Evolutionary conservation across 1,140 invertebrate species (phyloP).

Genomic region (Trialeurodes vaporariorum): DNA sequence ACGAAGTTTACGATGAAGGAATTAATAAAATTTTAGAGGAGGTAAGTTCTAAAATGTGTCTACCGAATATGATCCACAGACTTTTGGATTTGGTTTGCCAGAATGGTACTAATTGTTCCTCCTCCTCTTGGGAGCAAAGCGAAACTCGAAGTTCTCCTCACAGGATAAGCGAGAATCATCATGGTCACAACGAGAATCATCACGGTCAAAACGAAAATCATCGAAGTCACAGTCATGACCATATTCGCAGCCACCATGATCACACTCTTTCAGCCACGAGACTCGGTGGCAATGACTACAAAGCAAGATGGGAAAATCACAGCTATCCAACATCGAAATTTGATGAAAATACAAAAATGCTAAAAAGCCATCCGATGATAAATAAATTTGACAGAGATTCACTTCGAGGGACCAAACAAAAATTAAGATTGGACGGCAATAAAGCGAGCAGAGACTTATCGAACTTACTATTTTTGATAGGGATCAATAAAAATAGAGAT

Average conservation of each 20-base stretch:
- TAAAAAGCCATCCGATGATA: too few species aligned
- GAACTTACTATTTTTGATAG: not conserved
- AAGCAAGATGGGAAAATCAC: not conserved
- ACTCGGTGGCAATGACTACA: not conserved
- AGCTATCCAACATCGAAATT: too few species aligned
- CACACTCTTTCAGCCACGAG: not conserved
- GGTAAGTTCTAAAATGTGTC: not conserved
- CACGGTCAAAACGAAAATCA: too few species aligned
- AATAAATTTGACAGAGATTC: too few species aligned
- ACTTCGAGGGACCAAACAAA: not conserved
- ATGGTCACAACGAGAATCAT: too few species aligned
- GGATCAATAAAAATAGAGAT: not conserved
- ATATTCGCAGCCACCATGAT: too few species aligned
- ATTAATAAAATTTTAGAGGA: not conserved
- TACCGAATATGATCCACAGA: not conserved
- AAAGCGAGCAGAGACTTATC: not conserved
- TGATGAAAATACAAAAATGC: too few species aligned
- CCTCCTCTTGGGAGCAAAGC: too few species aligned
- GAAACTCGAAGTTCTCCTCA: too few species aligned
- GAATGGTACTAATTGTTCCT: not conserved
- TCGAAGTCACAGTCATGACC: too few species aligned
- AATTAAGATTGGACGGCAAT: not conserved
- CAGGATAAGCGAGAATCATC: too few species aligned
- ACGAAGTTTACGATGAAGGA: not conserved
- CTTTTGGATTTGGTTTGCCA: not conserved